Evolutionary conservation across 2,888 invertebrate species (phyloP).

Genomic region (Aphidius colemani): DNA sequence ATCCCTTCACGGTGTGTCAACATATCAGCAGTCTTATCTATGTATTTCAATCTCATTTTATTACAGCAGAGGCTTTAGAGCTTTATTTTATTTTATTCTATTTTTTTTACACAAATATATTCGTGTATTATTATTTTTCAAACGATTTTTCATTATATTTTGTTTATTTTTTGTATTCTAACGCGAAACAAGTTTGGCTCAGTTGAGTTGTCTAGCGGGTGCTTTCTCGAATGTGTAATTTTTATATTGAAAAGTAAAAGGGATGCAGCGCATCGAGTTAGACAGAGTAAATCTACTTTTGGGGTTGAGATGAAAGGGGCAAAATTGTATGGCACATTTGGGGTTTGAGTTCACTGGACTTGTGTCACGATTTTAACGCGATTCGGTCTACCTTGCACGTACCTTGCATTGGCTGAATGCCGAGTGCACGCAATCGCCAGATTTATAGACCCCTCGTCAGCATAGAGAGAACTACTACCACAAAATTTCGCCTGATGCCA

Average conservation of each 20-base stretch:
- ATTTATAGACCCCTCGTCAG: constrained; percentile 44
- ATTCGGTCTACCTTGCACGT: constrained; percentile 38
- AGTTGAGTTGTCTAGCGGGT: constrained; percentile 4
- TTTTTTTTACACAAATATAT: too few species aligned
- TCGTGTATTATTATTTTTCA: too few species aligned
- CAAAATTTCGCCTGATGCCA: constrained; percentile 17
- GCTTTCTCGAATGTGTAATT: constrained; percentile 24
- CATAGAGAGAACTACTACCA: constrained; percentile 14
- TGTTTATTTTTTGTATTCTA: not conserved
- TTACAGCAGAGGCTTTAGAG: not conserved
- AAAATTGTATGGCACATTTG: constrained; percentile 40
- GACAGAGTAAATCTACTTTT: constrained; percentile 12
- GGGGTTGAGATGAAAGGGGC: constrained; percentile 25
- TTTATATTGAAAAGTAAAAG: constrained; percentile 26
- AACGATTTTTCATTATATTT: constrained; percentile 2
- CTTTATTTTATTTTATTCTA: too few species aligned
- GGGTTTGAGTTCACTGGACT: constrained; percentile 42
- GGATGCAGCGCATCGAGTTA: constrained; percentile 33
- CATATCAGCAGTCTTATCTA: constrained; percentile 14
- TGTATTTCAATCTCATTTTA: constrained; percentile 20
- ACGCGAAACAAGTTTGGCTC: not conserved
- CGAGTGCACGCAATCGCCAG: constrained; percentile 46
- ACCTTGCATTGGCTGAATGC: constrained; percentile 48
- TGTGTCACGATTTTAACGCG: constrained; percentile 23
- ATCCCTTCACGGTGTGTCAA: constrained; percentile 7